Percentiles rank a stretch among this genome's conserved stretches.
phyloP scores from a whole-genome alignment of 2,113 vertebrate species.

The Menidia beryllina region DNA sequence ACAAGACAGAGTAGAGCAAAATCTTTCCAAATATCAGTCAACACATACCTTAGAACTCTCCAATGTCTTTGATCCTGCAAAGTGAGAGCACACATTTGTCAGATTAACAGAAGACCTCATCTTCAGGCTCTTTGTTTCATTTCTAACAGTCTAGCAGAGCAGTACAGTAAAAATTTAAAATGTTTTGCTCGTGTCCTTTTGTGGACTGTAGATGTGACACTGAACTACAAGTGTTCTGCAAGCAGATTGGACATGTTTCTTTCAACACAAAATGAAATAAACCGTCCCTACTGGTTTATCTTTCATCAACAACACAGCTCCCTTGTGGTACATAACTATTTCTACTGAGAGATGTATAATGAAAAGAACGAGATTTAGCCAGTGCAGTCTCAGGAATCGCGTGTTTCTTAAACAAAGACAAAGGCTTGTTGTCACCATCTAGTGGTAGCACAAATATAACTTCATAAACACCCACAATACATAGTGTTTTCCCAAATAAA shows the following conservation, averaged over 20 bases:
- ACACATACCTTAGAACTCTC: conserved; percentile 4
- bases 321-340: conserved; percentile 28
- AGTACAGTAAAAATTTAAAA: conserved; percentile 15
- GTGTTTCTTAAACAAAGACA: neutral
- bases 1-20: conserved; percentile 3
- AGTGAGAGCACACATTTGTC: neutral
- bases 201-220: conserved; percentile 1
- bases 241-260: neutral
- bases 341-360: neutral
- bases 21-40: conserved; percentile 40
- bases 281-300: neutral
- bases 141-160: neutral
- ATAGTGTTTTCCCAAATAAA: conserved; percentile 26
- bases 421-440: conserved; percentile 61
- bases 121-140: conserved; percentile 5
- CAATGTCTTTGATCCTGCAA: conserved; percentile 12
- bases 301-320: conserved; percentile 9
- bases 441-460: conserved; percentile 43
- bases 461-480: neutral
- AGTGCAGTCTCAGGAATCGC: neutral
- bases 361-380: neutral
- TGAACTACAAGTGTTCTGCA: conserved; percentile 1
- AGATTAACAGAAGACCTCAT: neutral
- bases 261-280: conserved; percentile 10
- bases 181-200: neutral